Evolutionary conservation across 53 echinoderm and acorn worm species (phyloP), one percentile per base, ranked within the genome.

Genomic region (Crossaster papposus): DNA sequence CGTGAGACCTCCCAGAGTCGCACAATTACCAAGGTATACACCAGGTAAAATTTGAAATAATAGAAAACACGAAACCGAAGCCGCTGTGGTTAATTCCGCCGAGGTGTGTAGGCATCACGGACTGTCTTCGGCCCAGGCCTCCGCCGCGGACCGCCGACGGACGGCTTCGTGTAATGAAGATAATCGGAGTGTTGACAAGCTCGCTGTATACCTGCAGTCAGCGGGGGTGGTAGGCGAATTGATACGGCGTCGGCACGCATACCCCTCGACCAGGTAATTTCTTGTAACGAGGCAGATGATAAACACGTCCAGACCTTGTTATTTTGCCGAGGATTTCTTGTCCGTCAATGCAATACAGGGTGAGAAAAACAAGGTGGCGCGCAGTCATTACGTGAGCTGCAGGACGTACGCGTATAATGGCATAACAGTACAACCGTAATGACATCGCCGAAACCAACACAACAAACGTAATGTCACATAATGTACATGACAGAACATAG

Each of bases 31-130:
- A 76, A 85, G 85, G 74, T 76, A 87, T 87, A 87, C 87, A 87
- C 75, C 87, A 87, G 87, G 87, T 87, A 77, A 87, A 86, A 54
- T 87, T 62, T 75, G 87, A 75, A 87, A 87, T 87, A 87, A 87
- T 87, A 87, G 55, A 35, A 55, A 50, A 55, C 28, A 62, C 76
- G 87, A 51, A 87, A 87, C 76, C 58, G 24, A 76, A 87, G 54
- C 76, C 36, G 76, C 62, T 4, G 77, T 37, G 22, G 37, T 76
- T 87, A 87, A 87, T 87, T 87, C 77, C 35, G 72, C 72, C 37
- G 76, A 58, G 77, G 77, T 72, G 87, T 87, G 87, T 36, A 87
- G 65, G 70, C 14, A 29, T 18, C 36, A 73, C 1, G 53, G 51
- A 74, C 75, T 28, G 72, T 5, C 23, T 62, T 62, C 68, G 22